Conservation (phyloP, 2,888 invertebrate species). For the Hypomecis atomaria region DNA sequence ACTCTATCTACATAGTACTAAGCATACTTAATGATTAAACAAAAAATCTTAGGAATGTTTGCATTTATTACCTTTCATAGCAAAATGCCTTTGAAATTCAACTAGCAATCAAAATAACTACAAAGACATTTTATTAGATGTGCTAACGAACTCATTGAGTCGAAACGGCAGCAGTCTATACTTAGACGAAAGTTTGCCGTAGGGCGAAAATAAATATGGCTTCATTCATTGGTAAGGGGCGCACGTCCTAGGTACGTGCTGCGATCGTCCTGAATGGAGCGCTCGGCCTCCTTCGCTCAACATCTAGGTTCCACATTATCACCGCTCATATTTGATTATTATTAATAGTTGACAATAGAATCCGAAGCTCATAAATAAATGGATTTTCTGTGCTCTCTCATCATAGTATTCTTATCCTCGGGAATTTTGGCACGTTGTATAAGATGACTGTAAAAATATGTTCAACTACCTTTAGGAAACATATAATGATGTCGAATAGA, state of each 20-base stretch:
- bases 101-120: slow-evolving; percentile 1
- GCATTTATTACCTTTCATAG: too few species aligned
- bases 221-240: slow-evolving; percentile 56
- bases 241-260: slow-evolving; percentile 65
- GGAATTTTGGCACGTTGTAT: too few species aligned
- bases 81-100: not conserved
- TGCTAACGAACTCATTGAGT: slow-evolving; percentile 49
- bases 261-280: slow-evolving; percentile 55
- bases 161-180: slow-evolving; percentile 51
- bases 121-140: slow-evolving; percentile 27
- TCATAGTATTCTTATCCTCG: too few species aligned
- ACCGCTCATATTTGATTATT: slow-evolving; percentile 9
- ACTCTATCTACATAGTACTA: too few species aligned
- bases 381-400: too few species aligned
- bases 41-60: too few species aligned
- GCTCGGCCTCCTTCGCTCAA: slow-evolving; percentile 6
- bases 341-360: not conserved
- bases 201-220: slow-evolving; percentile 59
- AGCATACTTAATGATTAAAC: too few species aligned
- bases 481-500: too few species aligned
- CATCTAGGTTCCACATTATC: slow-evolving; percentile 9
- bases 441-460: too few species aligned
- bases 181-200: slow-evolving; percentile 60
- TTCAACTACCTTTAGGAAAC: too few species aligned
- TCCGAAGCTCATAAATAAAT: not conserved